phyloP scores from a whole-genome alignment of 2,888 invertebrate genomes.

The Cheiracanthium punctorium region DNA sequence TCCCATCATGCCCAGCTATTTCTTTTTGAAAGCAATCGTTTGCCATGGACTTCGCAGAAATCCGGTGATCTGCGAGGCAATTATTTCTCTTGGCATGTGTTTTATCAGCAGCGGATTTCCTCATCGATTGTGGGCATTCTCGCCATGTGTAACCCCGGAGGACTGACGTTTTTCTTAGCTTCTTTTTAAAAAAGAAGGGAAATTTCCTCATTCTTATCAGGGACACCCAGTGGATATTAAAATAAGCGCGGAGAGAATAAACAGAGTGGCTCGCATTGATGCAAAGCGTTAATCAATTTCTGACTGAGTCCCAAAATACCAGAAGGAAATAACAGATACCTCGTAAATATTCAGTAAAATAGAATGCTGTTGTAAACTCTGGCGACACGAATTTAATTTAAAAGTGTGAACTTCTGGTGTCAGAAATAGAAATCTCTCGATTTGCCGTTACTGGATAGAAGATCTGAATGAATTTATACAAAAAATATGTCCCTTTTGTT shows the following conservation, averaged over 20 bases:
- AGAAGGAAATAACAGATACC: too few relatives aligned
- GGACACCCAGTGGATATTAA: background rate
- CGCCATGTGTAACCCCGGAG: background rate
- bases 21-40: background rate
- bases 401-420: too few relatives aligned
- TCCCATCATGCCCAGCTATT: background rate
- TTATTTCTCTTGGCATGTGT: background rate
- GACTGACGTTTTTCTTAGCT: background rate
- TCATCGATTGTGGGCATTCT: background rate
- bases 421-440: too few relatives aligned
- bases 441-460: too few relatives aligned
- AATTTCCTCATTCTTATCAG: conserved; percentile 6
- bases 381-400: too few relatives aligned
- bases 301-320: too few relatives aligned
- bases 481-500: too few relatives aligned
- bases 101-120: background rate
- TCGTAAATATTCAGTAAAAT: too few relatives aligned
- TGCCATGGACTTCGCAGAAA: background rate
- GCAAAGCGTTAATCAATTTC: too few relatives aligned
- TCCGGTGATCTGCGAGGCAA: background rate
- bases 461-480: too few relatives aligned
- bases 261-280: background rate
- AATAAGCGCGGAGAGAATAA: background rate
- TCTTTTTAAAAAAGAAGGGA: background rate
- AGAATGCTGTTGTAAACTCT: too few relatives aligned